phyloP scores from a whole-genome alignment of 2,797 vertebrate species.

The Micrastur ruficollis region DNA sequence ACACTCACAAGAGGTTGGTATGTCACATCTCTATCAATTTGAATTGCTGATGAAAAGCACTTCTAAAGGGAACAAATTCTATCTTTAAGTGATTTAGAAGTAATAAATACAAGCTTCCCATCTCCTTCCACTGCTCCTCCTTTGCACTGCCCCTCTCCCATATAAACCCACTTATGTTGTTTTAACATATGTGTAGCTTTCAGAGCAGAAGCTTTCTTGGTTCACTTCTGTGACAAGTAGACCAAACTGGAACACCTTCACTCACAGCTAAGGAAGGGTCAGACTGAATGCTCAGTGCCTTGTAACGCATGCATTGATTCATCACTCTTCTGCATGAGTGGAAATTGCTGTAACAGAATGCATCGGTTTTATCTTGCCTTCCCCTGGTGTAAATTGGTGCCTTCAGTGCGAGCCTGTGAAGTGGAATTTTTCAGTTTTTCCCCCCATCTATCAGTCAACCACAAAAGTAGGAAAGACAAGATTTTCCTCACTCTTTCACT shows the following conservation, averaged over 20 bases:
- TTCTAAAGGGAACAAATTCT: background rate
- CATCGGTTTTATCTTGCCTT: background rate
- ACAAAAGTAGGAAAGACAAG: background rate
- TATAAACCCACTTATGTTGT: background rate
- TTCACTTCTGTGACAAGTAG: background rate
- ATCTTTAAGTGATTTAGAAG: background rate
- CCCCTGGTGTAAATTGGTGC: background rate
- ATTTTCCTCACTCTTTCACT: background rate
- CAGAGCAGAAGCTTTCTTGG: background rate
- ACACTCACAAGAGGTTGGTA: background rate
- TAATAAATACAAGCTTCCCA: background rate
- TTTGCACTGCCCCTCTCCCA: background rate
- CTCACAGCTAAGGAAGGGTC: background rate
- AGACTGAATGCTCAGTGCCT: background rate
- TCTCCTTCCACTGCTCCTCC: background rate
- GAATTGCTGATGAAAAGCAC: background rate
- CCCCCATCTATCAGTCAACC: background rate
- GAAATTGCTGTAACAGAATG: background rate
- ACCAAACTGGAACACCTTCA: background rate
- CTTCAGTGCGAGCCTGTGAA: fast-evolving
- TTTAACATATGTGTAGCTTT: background rate
- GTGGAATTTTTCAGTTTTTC: background rate
- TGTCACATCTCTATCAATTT: background rate
- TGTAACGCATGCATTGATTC: background rate
- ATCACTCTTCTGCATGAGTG: background rate